Percentiles rank a stretch among this genome's conserved stretches.
Conservation (phyloP, 2,113 vertebrate genomes). For the Daphoenositta chrysoptera region DNA sequence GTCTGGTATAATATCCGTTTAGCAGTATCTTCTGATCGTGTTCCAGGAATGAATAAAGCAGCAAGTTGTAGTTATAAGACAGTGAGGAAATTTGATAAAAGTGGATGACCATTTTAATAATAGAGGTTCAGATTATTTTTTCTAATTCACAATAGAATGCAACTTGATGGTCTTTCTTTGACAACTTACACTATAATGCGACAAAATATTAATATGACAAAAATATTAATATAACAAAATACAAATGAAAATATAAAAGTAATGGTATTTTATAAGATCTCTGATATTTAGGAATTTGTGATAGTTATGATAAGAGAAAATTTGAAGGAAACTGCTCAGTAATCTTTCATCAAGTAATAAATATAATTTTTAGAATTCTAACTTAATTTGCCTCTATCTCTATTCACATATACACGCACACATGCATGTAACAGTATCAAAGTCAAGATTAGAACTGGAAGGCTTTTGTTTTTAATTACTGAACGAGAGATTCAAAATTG, state of each 20-base stretch:
- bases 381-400: background rate
- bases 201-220: background rate
- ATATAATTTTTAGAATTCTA: background rate
- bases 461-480: background rate
- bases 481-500: background rate
- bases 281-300: background rate
- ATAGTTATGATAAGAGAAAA: background rate
- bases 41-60: background rate
- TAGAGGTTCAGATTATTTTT: background rate
- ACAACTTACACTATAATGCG: background rate
- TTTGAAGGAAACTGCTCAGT: background rate
- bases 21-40: background rate
- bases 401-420: background rate
- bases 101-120: background rate
- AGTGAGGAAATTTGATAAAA: constrained; percentile 4
- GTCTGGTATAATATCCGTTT: background rate
- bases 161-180: background rate
- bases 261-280: background rate
- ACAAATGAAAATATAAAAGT: background rate
- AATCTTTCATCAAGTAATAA: background rate
- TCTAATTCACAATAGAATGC: background rate
- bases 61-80: background rate
- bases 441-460: background rate
- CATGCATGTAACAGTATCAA: fast-evolving
- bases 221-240: background rate